Conservation (phyloP, 2,888 invertebrate species). For the Acanthoscelides obtectus region DNA sequence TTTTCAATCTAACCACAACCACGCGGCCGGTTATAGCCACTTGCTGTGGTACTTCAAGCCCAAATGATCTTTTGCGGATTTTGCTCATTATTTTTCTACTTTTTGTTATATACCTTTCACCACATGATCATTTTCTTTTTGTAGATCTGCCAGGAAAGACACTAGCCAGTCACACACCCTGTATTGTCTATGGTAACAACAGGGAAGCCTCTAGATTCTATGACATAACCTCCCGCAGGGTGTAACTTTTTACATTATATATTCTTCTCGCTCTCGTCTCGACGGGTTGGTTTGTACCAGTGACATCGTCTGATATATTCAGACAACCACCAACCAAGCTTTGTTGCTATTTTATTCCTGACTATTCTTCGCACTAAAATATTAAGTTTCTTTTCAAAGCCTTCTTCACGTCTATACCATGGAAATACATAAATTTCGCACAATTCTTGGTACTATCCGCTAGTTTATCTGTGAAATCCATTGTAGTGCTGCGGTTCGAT, state of each 20-base stretch:
- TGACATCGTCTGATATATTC: not conserved
- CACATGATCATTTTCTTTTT: no score
- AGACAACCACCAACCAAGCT: not conserved
- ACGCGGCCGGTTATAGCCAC: no score
- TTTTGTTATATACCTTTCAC: no score
- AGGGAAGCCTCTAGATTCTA: not conserved
- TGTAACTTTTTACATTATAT: not conserved
- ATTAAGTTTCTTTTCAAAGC: not conserved
- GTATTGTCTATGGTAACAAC: not conserved
- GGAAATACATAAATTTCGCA: not conserved
- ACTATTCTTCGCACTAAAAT: not conserved
- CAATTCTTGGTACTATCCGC: not conserved
- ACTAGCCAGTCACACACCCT: not conserved
- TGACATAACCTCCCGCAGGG: not conserved
- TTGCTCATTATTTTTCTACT: no score
- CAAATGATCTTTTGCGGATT: no score
- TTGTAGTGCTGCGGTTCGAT: not conserved
- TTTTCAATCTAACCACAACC: no score
- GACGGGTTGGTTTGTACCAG: not conserved
- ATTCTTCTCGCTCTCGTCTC: not conserved
- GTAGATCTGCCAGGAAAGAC: no score
- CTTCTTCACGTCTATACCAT: not conserved
- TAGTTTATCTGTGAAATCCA: not conserved
- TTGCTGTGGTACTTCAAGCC: no score
- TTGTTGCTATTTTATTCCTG: not conserved